Percentiles rank a stretch among this genome's conserved stretches.
phyloP scores from a whole-genome alignment of 35 echinoderm and acorn worm genomes.

The Heliocidaris erythrogramma region DNA sequence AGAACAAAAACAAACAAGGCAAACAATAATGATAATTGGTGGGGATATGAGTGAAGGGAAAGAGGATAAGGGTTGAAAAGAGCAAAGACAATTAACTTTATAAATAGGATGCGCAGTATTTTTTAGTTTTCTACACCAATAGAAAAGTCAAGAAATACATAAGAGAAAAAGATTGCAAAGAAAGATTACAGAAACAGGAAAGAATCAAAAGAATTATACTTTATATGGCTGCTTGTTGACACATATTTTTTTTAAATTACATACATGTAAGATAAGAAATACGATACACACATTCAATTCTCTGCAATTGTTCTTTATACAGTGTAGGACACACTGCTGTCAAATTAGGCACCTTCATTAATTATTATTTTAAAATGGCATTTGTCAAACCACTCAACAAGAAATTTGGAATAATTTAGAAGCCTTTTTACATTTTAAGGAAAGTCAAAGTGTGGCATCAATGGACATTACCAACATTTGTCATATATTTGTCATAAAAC shows the following conservation, averaged over 20 bases:
- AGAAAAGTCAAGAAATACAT: neutral
- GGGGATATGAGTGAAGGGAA: neutral
- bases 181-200: neutral
- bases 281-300: too few species aligned
- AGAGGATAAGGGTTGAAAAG: neutral
- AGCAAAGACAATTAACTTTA: neutral
- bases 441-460: too few species aligned
- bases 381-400: too few species aligned
- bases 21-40: neutral
- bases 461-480: too few species aligned
- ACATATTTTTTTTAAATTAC: too few species aligned
- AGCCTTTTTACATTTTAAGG: too few species aligned
- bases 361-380: too few species aligned
- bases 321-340: too few species aligned
- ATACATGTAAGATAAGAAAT: neutral
- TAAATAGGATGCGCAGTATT: neutral
- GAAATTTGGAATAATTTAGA: too few species aligned
- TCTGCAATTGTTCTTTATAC: too few species aligned
- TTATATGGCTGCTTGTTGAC: neutral
- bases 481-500: too few species aligned
- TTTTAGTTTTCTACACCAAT: neutral
- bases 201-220: neutral
- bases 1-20: neutral
- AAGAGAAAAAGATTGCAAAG: neutral
- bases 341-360: too few species aligned